These are phyloP conservation scores for Corythaeola cristata DNA, from an alignment of 2,113 vertebrate species.

Conservation along the genomic window DNA sequence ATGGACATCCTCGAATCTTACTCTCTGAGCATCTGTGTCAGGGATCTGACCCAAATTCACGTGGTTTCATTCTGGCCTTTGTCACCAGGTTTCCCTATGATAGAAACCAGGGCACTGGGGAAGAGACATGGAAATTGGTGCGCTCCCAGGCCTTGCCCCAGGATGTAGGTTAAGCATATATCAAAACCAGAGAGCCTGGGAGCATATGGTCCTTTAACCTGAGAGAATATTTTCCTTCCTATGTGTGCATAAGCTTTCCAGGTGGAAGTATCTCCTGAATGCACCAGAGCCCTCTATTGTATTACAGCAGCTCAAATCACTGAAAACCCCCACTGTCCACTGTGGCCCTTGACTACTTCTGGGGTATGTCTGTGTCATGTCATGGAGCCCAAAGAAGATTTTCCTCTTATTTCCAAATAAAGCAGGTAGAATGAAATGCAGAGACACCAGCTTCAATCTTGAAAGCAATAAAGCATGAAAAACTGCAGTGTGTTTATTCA, in stretches of 20 bases:
- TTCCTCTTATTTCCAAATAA: background rate
- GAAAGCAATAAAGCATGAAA: background rate
- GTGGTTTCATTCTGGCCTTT: background rate
- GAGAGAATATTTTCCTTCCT: background rate
- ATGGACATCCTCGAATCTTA: background rate
- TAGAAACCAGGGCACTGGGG: background rate
- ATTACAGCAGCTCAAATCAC: background rate
- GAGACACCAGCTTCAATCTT: background rate
- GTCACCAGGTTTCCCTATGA: background rate
- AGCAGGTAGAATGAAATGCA: background rate
- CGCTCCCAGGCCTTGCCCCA: background rate
- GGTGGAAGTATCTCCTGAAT: background rate
- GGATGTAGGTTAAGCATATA: background rate
- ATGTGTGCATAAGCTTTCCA: background rate
- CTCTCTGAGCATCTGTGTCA: background rate
- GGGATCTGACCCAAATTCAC: background rate
- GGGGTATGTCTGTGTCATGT: fast-evolving
- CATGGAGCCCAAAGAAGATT: background rate
- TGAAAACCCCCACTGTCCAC: background rate
- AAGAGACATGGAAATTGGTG: background rate
- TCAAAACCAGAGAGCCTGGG: background rate
- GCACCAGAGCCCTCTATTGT: background rate
- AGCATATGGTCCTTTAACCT: background rate
- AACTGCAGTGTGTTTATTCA: background rate
- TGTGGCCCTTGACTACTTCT: background rate